Evolutionary conservation across 2,888 invertebrate species (phyloP).

Genomic region (Liposcelis brunnea): DNA sequence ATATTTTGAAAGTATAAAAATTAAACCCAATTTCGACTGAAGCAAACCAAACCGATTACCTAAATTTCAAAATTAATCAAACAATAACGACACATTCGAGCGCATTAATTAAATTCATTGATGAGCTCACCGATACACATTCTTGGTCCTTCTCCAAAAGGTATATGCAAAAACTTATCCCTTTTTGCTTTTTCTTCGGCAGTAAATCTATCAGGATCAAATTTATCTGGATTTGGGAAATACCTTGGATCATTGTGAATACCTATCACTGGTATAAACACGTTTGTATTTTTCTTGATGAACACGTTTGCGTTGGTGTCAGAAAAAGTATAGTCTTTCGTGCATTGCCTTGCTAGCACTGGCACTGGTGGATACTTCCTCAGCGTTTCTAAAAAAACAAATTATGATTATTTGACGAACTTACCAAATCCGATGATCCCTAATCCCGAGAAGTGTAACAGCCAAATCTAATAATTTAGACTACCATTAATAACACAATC

Average conservation of each 20-base stretch:
- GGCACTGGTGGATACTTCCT: no score
- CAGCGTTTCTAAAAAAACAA: no score
- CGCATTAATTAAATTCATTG: no score
- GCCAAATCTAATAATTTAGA: constrained; percentile 11
- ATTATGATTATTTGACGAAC: no score
- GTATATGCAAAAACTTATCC: constrained; percentile 35
- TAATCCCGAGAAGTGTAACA: no score
- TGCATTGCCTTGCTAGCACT: no score
- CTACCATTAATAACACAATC: constrained; percentile 27
- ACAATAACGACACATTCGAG: no score
- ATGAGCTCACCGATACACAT: constrained; percentile 38
- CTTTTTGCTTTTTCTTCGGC: constrained; percentile 32
- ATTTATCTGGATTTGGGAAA: constrained; percentile 41
- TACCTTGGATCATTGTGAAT: constrained; percentile 41
- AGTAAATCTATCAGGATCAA: constrained; percentile 41
- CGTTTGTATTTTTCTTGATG: constrained; percentile 21
- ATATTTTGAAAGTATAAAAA: constrained; percentile 27
- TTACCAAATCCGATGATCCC: no score
- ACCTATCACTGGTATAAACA: constrained; percentile 36
- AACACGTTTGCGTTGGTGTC: no score
- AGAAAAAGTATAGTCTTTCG: no score
- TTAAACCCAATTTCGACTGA: constrained; percentile 31
- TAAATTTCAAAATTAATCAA: background rate
- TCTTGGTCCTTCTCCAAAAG: constrained; percentile 39
- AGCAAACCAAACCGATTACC: no score